A percentile compares a stretch with the other conserved stretches of the same genome.
These are phyloP conservation scores for Nesogale talazaci DNA, from an alignment of 2,113 vertebrate species.

Conservation along the genomic window DNA sequence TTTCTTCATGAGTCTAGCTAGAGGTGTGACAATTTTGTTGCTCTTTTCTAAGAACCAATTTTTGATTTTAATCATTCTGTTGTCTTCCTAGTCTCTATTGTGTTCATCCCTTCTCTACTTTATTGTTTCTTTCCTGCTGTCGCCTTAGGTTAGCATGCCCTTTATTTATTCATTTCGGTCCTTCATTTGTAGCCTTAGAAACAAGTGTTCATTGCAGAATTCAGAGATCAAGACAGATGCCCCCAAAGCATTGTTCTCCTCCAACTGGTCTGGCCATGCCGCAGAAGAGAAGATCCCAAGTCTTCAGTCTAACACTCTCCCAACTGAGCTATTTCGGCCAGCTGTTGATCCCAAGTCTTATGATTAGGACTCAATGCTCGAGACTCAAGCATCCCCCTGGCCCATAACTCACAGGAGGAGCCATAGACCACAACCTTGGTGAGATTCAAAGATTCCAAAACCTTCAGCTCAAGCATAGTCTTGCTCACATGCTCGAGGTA, in stretches of 20 bases:
- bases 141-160: background rate
- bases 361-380: too few species aligned
- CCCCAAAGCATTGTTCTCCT: background rate
- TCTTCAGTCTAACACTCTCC: too few species aligned
- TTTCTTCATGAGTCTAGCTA: background rate
- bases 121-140: background rate
- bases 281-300: too few species aligned
- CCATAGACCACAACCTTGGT: slow-evolving; percentile 52
- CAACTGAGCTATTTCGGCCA: too few species aligned
- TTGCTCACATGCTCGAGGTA: background rate
- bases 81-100: background rate
- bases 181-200: background rate
- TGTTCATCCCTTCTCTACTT: background rate
- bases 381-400: slow-evolving; percentile 62
- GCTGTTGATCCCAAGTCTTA: too few species aligned
- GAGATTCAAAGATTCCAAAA: slow-evolving; percentile 37
- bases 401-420: slow-evolving; percentile 2
- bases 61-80: background rate
- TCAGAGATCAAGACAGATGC: background rate
- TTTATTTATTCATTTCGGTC: slow-evolving; percentile 1
- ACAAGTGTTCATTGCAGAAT: background rate
- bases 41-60: slow-evolving; percentile 12
- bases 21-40: background rate
- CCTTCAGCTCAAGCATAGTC: slow-evolving; percentile 59
- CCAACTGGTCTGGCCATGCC: background rate